A percentile compares a stretch with the other conserved stretches of the same genome.
These are phyloP conservation scores for Drosophila greeni DNA, from an alignment of 2,888 invertebrate species.

Conservation along the genomic window DNA sequence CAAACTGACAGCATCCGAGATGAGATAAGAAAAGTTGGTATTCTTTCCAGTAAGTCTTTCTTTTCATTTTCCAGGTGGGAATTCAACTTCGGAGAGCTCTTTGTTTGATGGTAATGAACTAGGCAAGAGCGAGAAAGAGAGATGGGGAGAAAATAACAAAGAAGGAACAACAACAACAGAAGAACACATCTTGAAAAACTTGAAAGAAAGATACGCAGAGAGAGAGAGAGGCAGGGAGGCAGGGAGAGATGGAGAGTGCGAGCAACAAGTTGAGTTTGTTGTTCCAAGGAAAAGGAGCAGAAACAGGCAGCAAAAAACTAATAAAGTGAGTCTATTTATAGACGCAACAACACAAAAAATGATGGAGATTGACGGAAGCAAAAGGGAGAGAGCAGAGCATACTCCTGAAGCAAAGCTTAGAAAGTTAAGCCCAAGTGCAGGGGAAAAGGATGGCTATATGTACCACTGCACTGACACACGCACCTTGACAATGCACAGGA, in stretches of 20 bases:
- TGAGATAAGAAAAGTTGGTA: conserved; percentile 14
- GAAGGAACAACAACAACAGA: conserved; percentile 10
- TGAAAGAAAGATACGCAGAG: neutral
- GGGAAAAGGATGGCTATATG: neutral
- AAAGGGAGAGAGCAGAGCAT: neutral
- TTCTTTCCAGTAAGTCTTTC: conserved; percentile 19
- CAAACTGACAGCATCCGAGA: conserved; percentile 23
- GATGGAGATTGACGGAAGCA: conserved; percentile 8
- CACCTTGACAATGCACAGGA: conserved; percentile 72
- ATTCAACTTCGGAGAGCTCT: conserved; percentile 22
- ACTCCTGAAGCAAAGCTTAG: conserved; percentile 28
- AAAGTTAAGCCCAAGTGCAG: conserved; percentile 16
- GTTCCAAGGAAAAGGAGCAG: conserved; percentile 15
- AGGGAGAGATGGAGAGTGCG: neutral
- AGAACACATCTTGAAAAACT: conserved; percentile 14
- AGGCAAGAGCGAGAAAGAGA: conserved; percentile 5
- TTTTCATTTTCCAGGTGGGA: conserved; percentile 21
- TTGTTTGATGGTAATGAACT: conserved; percentile 37
- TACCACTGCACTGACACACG: conserved; percentile 25
- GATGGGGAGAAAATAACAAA: neutral
- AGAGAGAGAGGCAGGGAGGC: neutral
- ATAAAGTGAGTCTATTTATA: conserved; percentile 59
- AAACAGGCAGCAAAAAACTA: conserved; percentile 35
- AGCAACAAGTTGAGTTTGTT: conserved; percentile 21
- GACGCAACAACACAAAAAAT: conserved; percentile 23